Base-by-base conservation (phyloP, 2,888 invertebrate species). In the Cosmopolites sordidus region DNA sequence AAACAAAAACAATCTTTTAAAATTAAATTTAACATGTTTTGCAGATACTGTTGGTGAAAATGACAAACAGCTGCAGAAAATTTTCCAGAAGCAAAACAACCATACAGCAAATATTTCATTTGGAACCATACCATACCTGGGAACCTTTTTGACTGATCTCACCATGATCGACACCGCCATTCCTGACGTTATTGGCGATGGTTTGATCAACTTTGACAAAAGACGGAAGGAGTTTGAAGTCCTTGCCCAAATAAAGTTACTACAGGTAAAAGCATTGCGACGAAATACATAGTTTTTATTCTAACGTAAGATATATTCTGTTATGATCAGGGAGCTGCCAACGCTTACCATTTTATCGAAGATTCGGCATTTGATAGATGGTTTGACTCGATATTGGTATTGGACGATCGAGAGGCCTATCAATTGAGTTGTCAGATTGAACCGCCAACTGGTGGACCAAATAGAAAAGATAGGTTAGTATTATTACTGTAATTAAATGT, bases 141-240 rank as follows among this genome's bases (percentile, higher is more conserved):
- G 98, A 17, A 98, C 97, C 2, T 99, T 99, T 75, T 79, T 99
- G 50, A 99, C 98, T 1, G 99, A 99, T 75, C 82, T 99, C 60
- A 97, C 96, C 1, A 97, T 98, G 95, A 94, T 98, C 66, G 96
- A 99, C 75, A 92, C 96, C 11, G 97, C 97, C 29, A 92, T 89
- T 69, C 91, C 92, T 0, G 94, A 94, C 69, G 83, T 83, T 72
- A 83, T 77, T 55, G 82, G 83, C 40, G 89, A 89, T 56, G 88
- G 89, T 42, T 79, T 98, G 43, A 94, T 99, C 44, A 99, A 99
- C 76, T 98, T 99, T 73, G 98, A 99, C 72, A 99, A 99, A 74
- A 83, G 94, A 51, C 79, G 97, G 57, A 97, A 97, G 75, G 98
- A 99, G 75, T 99, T 99, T 74, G 99, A 99, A 76, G 92, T 99